Evolutionary conservation across 2,888 invertebrate genomes (phyloP).

Genomic region (Euzetes globulus): DNA sequence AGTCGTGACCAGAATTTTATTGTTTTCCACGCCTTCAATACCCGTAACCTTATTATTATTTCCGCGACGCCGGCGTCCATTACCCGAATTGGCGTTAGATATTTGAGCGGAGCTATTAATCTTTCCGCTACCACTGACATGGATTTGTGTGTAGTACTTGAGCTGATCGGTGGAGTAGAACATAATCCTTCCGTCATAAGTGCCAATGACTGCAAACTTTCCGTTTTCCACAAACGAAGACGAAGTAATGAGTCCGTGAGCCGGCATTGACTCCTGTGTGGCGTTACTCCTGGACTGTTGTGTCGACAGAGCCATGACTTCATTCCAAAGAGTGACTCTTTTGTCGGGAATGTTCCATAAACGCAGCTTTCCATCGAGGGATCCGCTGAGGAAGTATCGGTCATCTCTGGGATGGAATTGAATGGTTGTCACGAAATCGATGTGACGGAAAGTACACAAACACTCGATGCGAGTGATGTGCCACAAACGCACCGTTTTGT

Average conservation of each 20-base stretch:
- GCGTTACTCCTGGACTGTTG: slow-evolving; percentile 59
- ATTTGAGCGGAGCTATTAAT: neutral
- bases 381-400: slow-evolving; percentile 88
- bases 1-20: slow-evolving; percentile 78
- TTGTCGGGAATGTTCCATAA: slow-evolving; percentile 99
- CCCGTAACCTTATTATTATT: slow-evolving; percentile 36
- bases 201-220: slow-evolving; percentile 94
- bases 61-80: slow-evolving; percentile 1
- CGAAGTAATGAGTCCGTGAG: slow-evolving; percentile 68
- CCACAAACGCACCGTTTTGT: slow-evolving; percentile 95
- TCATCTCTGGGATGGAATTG: slow-evolving; percentile 86
- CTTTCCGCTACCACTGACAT: slow-evolving; percentile 58
- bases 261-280: slow-evolving; percentile 17
- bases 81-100: neutral
- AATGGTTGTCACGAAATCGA: slow-evolving; percentile 97
- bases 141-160: slow-evolving; percentile 95
- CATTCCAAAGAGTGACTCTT: slow-evolving; percentile 96
- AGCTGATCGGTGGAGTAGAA: slow-evolving; percentile 95
- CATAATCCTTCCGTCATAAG: slow-evolving; percentile 95
- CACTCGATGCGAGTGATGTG: slow-evolving; percentile 95
- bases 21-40: slow-evolving; percentile 38
- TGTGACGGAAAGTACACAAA: slow-evolving; percentile 96
- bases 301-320: slow-evolving; percentile 66
- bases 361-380: slow-evolving; percentile 93
- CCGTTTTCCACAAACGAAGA: slow-evolving; percentile 97